Percentiles rank a stretch among this genome's conserved stretches.
These are phyloP conservation scores for Rambutsinella grinnellia DNA, from an alignment of 2,888 invertebrate genomes.

Conservation along the genomic window DNA sequence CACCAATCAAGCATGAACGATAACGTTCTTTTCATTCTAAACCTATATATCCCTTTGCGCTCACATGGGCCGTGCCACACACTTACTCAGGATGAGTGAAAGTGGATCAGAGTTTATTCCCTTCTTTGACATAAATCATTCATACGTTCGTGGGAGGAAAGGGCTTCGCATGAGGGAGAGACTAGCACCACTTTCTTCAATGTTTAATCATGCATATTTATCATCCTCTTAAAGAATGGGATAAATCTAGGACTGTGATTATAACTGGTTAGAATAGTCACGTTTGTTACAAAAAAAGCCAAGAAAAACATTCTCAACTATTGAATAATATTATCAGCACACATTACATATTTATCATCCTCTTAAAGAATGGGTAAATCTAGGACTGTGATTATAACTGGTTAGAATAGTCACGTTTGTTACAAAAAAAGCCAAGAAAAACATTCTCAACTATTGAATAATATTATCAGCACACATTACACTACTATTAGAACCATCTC, in stretches of 20 bases:
- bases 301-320: no score
- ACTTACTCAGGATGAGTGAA: not conserved
- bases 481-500: not conserved
- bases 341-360: not conserved
- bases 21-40: conserved; percentile 21
- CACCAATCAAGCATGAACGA: conserved; percentile 52
- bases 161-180: not conserved
- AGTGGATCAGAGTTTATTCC: not conserved
- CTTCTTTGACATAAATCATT: conserved; percentile 27
- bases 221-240: not conserved
- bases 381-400: not conserved
- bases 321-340: no score
- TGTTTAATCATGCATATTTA: not conserved
- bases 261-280: no score
- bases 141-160: not conserved
- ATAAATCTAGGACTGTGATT: not conserved
- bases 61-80: not conserved
- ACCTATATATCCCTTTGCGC: not conserved
- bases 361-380: not conserved
- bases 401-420: no score
- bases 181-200: not conserved
- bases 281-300: no score
- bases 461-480: no score
- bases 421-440: no score
- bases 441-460: no score